These are phyloP conservation scores for Rhizomys pruinosus DNA, from an alignment of 2,113 vertebrate genomes.

Conservation along the genomic window DNA sequence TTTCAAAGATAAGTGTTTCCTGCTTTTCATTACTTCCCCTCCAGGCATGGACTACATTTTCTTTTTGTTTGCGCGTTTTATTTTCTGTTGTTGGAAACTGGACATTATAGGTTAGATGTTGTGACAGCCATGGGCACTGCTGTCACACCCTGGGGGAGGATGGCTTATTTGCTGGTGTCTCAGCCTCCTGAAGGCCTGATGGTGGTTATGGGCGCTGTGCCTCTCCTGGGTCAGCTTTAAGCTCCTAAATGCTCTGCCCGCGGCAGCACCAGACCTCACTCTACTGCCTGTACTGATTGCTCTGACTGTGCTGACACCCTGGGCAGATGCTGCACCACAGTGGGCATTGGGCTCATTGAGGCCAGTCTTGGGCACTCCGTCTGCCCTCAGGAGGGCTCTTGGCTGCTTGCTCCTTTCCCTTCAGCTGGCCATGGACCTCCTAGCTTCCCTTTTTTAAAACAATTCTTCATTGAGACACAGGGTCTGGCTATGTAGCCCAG, in stretches of 20 bases:
- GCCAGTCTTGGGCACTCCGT: background rate
- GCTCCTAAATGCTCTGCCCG: background rate
- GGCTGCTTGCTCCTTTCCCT: background rate
- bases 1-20: background rate
- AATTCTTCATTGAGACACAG: background rate
- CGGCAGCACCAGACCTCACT: rapidly evolving
- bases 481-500: background rate
- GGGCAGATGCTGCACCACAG: rapidly evolving
- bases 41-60: background rate
- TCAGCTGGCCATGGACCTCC: rapidly evolving
- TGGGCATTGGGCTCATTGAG: background rate
- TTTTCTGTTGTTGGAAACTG: background rate
- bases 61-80: background rate
- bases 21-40: background rate
- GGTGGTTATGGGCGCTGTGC: no score
- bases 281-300: background rate
- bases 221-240: background rate
- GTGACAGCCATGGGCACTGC: background rate
- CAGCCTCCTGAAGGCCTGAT: no score
- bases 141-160: no score
- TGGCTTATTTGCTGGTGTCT: background rate
- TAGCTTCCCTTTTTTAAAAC: background rate
- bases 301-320: rapidly evolving
- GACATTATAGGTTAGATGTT: background rate
- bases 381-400: background rate